A percentile compares a stretch with the other conserved stretches of the same genome.
phyloP scores from a whole-genome alignment of 2,797 vertebrate genomes.

The Gallinago solitaria region DNA sequence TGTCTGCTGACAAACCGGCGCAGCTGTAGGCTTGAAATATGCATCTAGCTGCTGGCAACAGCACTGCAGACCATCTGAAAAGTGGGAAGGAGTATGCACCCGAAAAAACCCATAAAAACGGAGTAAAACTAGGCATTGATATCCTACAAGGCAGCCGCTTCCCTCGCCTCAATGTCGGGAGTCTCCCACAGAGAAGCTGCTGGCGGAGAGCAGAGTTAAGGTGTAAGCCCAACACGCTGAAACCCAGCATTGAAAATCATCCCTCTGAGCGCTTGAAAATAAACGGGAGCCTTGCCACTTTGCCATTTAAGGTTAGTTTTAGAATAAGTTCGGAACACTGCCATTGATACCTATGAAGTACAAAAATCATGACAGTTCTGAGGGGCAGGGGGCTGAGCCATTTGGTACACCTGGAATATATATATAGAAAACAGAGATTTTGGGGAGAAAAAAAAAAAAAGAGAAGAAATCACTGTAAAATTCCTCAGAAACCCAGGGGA shows the following conservation, averaged over 20 bases:
- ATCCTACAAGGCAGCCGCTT: background rate
- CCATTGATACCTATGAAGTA: background rate
- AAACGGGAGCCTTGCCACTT: background rate
- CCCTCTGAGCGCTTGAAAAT: background rate
- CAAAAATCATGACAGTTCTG: background rate
- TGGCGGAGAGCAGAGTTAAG: accelerated
- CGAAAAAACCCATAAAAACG: background rate
- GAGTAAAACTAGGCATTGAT: background rate
- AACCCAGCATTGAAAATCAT: background rate
- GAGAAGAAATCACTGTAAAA: background rate
- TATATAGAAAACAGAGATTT: background rate
- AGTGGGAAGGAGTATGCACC: background rate
- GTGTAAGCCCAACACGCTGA: background rate
- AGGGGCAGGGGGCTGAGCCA: background rate
- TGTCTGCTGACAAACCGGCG: background rate
- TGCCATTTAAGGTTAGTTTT: background rate
- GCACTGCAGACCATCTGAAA: background rate
- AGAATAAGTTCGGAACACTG: background rate
- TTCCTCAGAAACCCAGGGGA: background rate
- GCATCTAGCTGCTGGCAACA: background rate
- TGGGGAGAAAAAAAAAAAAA: background rate
- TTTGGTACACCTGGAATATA: background rate
- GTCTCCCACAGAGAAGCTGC: background rate
- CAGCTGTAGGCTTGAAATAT: background rate
- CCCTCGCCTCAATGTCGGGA: background rate